phyloP scores from a whole-genome alignment of 2,888 invertebrate species.

The Euplagia quadripunctaria region DNA sequence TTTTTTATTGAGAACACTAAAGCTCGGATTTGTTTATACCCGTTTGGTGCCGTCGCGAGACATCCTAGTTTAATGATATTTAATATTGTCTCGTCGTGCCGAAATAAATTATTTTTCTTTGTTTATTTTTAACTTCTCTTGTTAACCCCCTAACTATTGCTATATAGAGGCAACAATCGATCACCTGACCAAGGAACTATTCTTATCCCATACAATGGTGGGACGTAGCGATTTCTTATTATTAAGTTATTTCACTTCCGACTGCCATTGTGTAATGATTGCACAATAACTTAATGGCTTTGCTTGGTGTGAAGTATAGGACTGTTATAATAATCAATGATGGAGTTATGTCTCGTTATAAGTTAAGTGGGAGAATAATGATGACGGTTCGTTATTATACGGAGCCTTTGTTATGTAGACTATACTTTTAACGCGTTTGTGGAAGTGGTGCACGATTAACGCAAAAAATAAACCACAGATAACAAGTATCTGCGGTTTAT shows the following conservation, averaged over 20 bases:
- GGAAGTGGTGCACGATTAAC: not conserved
- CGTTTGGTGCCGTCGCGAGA: too few relatives aligned
- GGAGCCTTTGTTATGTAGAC: not conserved
- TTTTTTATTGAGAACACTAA: too few relatives aligned
- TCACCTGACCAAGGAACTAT: not conserved
- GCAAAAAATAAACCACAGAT: too few relatives aligned
- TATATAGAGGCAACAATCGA: not conserved
- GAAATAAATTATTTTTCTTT: too few relatives aligned
- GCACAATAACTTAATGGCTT: not conserved
- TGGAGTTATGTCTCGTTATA: not conserved
- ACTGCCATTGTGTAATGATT: slow-evolving; percentile 1
- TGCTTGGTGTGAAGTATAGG: not conserved
- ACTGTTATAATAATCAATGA: not conserved
- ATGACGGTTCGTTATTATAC: too few relatives aligned
- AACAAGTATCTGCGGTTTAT: too few relatives aligned
- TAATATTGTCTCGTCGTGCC: too few relatives aligned
- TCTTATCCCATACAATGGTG: not conserved
- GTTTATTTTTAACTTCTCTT: not conserved
- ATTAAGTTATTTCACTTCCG: slow-evolving; percentile 1
- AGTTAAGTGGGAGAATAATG: not conserved
- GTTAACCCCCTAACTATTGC: not conserved
- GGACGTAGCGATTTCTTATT: slow-evolving; percentile 1
- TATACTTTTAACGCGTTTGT: not conserved
- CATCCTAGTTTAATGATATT: too few relatives aligned
- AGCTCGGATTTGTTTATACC: too few relatives aligned